Evolutionary conservation across 2,888 invertebrate genomes (phyloP), one percentile per base, ranked within the genome.

Genomic region (Pterobdella sp.): DNA sequence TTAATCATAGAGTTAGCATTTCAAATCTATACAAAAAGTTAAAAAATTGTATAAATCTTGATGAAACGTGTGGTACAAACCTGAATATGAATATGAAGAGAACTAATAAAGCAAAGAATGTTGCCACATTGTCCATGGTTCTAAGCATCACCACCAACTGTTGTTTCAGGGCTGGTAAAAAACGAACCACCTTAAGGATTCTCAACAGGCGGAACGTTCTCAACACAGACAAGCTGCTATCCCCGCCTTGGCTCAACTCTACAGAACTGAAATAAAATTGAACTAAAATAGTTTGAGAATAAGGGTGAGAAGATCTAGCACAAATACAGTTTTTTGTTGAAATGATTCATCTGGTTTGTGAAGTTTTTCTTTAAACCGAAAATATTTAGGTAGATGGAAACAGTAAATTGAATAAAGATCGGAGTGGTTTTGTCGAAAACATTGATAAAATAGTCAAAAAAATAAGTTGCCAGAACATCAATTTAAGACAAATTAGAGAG

Each of bases 1-100:
- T n/a, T n/a, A n/a, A n/a, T n/a, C n/a, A n/a, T n/a, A n/a, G n/a
- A n/a, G n/a, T n/a, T n/a, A n/a, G n/a, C n/a, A n/a, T n/a, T n/a
- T n/a, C n/a, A n/a, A n/a, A n/a, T n/a, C n/a, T n/a, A n/a, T n/a
- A n/a, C n/a, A n/a, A n/a, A n/a, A n/a, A n/a, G n/a, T n/a, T n/a
- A n/a, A n/a, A n/a, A n/a, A n/a, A n/a, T n/a, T n/a, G n/a, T n/a
- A n/a, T n/a, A n/a, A n/a, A n/a, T n/a, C n/a, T n/a, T n/a, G n/a
- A n/a, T n/a, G n/a, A n/a, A n/a, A n/a, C n/a, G n/a, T n/a, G n/a
- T n/a, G n/a, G n/a, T n/a, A n/a, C n/a, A n/a, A 26, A 98, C 98
- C 98, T 99, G 91, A 98, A 98, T 86, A 98, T 98, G 87, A 98
- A 98, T 85, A 98, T 99, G 87, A 98, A 99, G 76, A 98, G 89